Evolutionary conservation across 2,888 invertebrate species (phyloP).

Genomic region (Eledone cirrhosa): DNA sequence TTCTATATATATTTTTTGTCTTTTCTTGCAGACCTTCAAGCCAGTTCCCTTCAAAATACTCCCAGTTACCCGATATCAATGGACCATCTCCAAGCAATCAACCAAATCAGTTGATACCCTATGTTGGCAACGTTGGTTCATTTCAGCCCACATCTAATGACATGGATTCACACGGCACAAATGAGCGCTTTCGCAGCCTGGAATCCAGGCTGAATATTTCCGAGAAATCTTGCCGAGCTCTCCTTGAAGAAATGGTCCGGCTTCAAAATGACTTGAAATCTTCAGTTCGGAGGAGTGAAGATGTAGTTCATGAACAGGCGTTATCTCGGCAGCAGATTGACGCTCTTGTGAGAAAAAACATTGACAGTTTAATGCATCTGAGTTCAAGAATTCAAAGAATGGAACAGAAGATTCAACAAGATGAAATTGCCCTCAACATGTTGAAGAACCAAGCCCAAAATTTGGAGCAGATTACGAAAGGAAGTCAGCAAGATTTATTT

Average conservation of each 20-base stretch:
- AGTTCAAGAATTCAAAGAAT: conserved; percentile 56
- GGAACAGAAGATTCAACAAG: conserved; percentile 62
- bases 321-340: conserved; percentile 60
- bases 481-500: conserved; percentile 60
- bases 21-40: conserved; percentile 9
- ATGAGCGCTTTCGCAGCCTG: conserved; percentile 56
- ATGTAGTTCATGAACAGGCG: conserved; percentile 60
- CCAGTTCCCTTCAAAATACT: conserved; percentile 52
- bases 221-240: conserved; percentile 65
- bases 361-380: conserved; percentile 61
- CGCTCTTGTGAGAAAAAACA: conserved; percentile 57
- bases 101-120: conserved; percentile 46
- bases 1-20: background rate
- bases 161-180: conserved; percentile 42
- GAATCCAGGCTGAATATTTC: conserved; percentile 63
- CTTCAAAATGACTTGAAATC: conserved; percentile 62
- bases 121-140: conserved; percentile 35
- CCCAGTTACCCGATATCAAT: conserved; percentile 50
- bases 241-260: conserved; percentile 65
- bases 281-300: conserved; percentile 58
- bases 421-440: conserved; percentile 54
- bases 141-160: conserved; percentile 31
- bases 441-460: conserved; percentile 61
- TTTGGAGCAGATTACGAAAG: conserved; percentile 62
- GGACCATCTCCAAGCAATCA: conserved; percentile 37